Percentiles rank a stretch among this genome's conserved stretches.
Conservation (phyloP, 1,140 invertebrate species). For the Amphibalanus amphitrite region DNA sequence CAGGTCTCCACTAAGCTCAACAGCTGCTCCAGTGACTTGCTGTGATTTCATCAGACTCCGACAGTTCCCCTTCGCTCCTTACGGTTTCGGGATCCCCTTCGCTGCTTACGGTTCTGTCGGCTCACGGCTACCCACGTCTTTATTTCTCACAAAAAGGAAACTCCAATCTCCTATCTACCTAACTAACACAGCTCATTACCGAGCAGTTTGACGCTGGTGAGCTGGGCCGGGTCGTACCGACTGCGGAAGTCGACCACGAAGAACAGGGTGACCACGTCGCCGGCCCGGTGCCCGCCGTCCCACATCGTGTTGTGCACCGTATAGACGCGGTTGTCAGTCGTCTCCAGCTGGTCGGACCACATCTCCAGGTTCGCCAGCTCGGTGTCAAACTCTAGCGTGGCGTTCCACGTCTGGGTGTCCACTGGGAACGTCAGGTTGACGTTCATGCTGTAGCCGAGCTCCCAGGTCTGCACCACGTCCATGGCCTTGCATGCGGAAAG, state of each 20-base stretch:
- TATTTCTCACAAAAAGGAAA: no score
- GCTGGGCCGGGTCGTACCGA: no score
- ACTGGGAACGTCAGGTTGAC: not conserved
- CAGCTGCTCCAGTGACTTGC: no score
- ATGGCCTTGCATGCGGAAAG: no score
- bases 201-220: not conserved
- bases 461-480: not conserved
- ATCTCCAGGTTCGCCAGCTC: not conserved
- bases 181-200: not conserved
- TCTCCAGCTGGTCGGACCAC: not conserved
- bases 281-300: not conserved
- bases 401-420: not conserved
- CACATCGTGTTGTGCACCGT: not conserved
- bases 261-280: not conserved
- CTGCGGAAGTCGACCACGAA: not conserved
- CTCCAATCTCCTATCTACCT: no score
- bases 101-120: no score
- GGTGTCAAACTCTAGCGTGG: not conserved
- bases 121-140: no score
- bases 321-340: not conserved
- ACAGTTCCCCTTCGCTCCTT: no score
- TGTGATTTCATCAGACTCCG: no score
- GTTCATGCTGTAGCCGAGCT: not conserved
- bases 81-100: no score
- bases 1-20: no score